These are phyloP conservation scores for Lutjanus erythropterus DNA, from an alignment of 2,113 vertebrate species.

Conservation along the genomic window DNA sequence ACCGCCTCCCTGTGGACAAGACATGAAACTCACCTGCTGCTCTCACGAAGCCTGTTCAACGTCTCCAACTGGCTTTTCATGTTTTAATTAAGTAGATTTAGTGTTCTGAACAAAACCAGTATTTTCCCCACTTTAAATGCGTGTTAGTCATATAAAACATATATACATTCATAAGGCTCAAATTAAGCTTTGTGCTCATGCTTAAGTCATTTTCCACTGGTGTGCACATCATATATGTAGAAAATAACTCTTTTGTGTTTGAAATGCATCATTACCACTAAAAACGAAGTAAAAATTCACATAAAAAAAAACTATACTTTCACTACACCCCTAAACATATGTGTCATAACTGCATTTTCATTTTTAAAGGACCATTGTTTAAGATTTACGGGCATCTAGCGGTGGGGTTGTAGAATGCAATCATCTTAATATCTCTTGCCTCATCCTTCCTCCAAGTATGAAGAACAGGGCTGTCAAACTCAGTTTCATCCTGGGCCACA, in stretches of 20 bases:
- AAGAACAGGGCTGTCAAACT: no score
- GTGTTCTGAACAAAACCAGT: background rate
- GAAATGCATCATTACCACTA: background rate
- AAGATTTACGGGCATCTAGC: no score
- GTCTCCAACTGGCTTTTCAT: background rate
- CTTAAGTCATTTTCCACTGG: no score
- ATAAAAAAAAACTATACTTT: background rate
- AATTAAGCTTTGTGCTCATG: background rate
- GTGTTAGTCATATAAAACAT: background rate
- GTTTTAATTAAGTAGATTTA: background rate
- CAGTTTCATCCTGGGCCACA: no score
- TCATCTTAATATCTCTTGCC: no score
- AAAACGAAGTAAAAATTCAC: background rate
- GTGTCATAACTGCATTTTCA: no score
- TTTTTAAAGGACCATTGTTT: no score
- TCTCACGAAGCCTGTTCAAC: no score
- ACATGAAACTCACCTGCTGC: background rate
- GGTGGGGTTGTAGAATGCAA: no score
- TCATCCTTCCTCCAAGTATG: no score
- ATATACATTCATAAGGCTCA: background rate
- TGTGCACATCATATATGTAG: no score
- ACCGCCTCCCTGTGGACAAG: constrained; percentile 22
- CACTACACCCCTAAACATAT: no score
- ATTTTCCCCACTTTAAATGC: background rate
- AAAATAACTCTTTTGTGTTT: background rate